Conservation (phyloP, 1,140 invertebrate species). For the Ceratina japonica region DNA sequence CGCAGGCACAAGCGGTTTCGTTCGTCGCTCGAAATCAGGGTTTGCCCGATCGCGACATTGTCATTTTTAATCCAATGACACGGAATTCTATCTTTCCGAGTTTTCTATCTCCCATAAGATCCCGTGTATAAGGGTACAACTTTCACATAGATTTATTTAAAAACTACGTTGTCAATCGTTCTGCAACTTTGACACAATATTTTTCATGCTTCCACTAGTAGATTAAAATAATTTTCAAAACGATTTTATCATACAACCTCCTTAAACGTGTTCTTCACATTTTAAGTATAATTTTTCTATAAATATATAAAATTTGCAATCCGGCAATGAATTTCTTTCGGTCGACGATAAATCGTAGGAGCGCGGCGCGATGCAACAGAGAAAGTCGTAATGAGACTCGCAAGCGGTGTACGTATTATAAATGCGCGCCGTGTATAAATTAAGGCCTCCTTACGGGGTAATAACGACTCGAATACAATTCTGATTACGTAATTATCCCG, state of each 20-base stretch:
- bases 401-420: conserved; percentile 18
- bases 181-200: too few relatives aligned
- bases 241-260: too few relatives aligned
- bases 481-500: conserved; percentile 35
- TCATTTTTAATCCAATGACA: background rate
- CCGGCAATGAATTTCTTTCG: conserved; percentile 22
- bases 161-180: too few relatives aligned
- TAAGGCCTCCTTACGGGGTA: conserved; percentile 23
- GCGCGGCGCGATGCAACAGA: conserved; percentile 15
- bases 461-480: conserved; percentile 36
- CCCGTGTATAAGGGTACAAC: too few relatives aligned
- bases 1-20: background rate
- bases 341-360: conserved; percentile 20
- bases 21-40: background rate
- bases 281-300: too few relatives aligned
- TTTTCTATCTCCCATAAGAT: too few relatives aligned
- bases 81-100: too few relatives aligned
- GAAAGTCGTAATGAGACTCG: conserved; percentile 29
- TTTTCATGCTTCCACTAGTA: too few relatives aligned
- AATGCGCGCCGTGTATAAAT: conserved; percentile 24
- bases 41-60: background rate
- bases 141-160: too few relatives aligned
- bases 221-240: too few relatives aligned
- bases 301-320: too few relatives aligned
- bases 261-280: too few relatives aligned